Evolutionary conservation across 1,140 invertebrate species (phyloP), one percentile per base, ranked within the genome.

Genomic region (Drosophila nasuta): DNA sequence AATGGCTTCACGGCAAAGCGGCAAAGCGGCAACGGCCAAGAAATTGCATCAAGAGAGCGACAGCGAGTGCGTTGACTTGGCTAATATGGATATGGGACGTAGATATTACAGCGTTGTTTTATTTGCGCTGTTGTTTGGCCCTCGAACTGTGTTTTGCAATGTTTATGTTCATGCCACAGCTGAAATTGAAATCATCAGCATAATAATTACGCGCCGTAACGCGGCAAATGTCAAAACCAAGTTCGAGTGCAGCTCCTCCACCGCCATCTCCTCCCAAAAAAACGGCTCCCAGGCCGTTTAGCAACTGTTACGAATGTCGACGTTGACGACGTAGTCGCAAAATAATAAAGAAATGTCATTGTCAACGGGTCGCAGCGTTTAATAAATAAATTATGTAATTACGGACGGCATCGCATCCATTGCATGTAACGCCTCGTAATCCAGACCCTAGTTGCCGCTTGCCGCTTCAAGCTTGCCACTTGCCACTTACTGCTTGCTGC

Each of bases 301-400:
- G 45, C 62, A 72, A 72, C 48, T 60, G 48, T 74, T 75, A 63
- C 57, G 72, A 75, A 59, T 72, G 68, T 65, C 43, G 68, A 41
- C 54, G n/a, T 2, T 0, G 35, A 38, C 8, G 17, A 13, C 20
- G 20, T 25, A 3, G 20, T 25, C 20, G 20, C 20, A 25, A 62
- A 48, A 15, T 10, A 35, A 58, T 68, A 63, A 69, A 46, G 69
- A 75, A 75, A 75, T 75, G 73, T 70, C 67, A 75, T 75, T 75
- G 73, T 75, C 73, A 75, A 64, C 67, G 72, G 58, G 73, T 70
- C 58, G 59, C 59, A 75, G 66, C 66, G 73, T 70, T 75, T 75
- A 75, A 75, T 75, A 63, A 56, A 70, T 70, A 49, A 70, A 70
- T 70, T 70, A 63, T 51, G 63, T 75, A 75, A 75, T 64, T 69